Percentiles rank a stretch among this genome's conserved stretches.
These are phyloP conservation scores for Onychorhynchus coronatus DNA, from an alignment of 2,113 vertebrate species.

Conservation along the genomic window DNA sequence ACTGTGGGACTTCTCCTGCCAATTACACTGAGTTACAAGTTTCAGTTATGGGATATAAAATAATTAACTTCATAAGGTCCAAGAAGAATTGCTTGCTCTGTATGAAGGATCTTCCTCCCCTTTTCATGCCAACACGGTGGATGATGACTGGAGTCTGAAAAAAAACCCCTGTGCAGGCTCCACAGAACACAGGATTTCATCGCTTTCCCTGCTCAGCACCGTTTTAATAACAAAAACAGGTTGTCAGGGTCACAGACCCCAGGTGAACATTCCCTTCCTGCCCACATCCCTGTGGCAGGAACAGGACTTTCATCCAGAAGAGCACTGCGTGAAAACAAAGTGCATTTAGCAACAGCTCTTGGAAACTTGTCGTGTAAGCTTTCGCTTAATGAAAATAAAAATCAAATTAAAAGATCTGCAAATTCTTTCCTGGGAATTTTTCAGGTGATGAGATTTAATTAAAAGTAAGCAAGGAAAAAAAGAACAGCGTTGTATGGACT, in stretches of 20 bases:
- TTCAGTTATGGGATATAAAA: conserved; percentile 56
- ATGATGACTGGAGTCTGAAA: neutral
- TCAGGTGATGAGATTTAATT: conserved; percentile 19
- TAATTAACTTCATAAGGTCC: conserved; percentile 58
- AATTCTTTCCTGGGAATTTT: conserved; percentile 28
- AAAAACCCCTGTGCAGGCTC: neutral
- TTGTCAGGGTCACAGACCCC: neutral
- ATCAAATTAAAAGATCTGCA: neutral
- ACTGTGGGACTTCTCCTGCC: conserved; percentile 58
- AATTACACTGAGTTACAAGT: conserved; percentile 63
- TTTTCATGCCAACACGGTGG: neutral
- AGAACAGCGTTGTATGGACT: neutral
- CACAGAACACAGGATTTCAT: neutral
- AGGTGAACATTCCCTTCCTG: neutral
- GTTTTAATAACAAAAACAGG: neutral
- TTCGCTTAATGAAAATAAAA: conserved; percentile 27
- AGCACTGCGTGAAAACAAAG: neutral
- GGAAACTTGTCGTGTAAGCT: neutral
- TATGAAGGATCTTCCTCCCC: conserved; percentile 25
- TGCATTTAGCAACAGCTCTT: neutral
- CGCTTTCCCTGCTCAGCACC: neutral
- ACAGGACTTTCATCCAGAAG: neutral
- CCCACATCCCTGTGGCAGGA: neutral
- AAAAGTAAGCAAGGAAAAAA: neutral
- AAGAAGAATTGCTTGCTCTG: conserved; percentile 41